Evolutionary conservation across 2,888 invertebrate genomes (phyloP), one percentile per base, ranked within the genome.

Genomic region (Epinotia ramella): DNA sequence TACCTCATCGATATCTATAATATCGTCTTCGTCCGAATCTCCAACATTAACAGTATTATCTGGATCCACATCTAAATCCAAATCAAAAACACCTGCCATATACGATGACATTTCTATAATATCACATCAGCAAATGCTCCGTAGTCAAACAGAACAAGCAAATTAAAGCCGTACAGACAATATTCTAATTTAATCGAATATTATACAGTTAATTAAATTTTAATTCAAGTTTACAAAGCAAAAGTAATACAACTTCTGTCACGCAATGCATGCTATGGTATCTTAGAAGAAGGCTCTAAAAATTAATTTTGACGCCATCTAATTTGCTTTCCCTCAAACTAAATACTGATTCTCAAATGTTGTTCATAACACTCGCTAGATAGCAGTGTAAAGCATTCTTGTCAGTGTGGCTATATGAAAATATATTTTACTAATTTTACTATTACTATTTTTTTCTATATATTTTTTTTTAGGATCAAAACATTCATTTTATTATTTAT

Each of bases 71-170:
- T 96, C 96, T 88, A 98, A 95, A 94, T 99, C 98, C 92, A 99
- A 96, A 95, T 98, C 98, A 93, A 99, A 98, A 91, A 98, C 97
- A 93, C 97, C 98, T 91, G 97, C 97, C 97, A 97, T 97, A 93
- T 94, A 94, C 83, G 95, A 95, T 94, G 95, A 94, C 95, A 95
- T 94, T 91, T 93, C 94, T 92, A 84, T 91, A 90, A 86, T 91
- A 90, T 91, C 91, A 93, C 94, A 94, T 94, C 89, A 92, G 93
- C 91, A 88, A 89, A 77, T 81, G 80, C 83, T 87, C 85, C 86
- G 79, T 85, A 86, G 82, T 85, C 81, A 56, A 72, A 72, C 71
- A 78, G 62, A 67, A 28, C 67, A 66, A 66, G 44, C 46, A 53
- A 63, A 67, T 59, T 44, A 63, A 74, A n/a, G 72, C 49, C 28